phyloP scores from a whole-genome alignment of 2,113 vertebrate genomes.

The Poeciliopsis retropinna region DNA sequence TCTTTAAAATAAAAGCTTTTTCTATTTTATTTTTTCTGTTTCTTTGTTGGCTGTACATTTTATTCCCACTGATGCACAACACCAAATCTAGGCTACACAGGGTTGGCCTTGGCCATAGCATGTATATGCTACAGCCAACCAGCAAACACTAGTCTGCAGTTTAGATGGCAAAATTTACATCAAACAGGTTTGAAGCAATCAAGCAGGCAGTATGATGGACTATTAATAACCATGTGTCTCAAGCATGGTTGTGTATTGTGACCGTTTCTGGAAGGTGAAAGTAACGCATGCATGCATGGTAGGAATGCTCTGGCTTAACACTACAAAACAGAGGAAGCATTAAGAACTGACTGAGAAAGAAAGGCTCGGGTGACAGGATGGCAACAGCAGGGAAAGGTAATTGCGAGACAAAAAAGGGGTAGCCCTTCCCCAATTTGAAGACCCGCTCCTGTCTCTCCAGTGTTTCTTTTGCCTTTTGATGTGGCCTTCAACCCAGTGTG shows the following conservation, averaged over 20 bases:
- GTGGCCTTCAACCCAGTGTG: slow-evolving; percentile 47
- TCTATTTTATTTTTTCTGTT: no score
- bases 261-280: slow-evolving; percentile 44
- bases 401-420: slow-evolving; percentile 35
- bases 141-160: no score
- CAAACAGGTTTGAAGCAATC: no score
- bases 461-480: slow-evolving; percentile 31
- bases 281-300: slow-evolving; percentile 39
- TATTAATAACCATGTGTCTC: no score
- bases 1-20: no score
- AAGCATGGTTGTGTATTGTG: neutral
- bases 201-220: no score
- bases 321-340: slow-evolving; percentile 7
- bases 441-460: slow-evolving; percentile 35
- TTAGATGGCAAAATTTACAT: no score
- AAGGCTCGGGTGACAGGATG: slow-evolving; percentile 19
- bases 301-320: slow-evolving; percentile 45
- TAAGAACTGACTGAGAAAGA: neutral
- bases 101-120: no score
- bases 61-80: no score
- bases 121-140: no score
- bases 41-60: no score
- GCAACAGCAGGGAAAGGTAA: slow-evolving; percentile 18
- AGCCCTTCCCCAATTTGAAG: slow-evolving; percentile 29
- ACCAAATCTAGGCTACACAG: no score